Base-by-base conservation (phyloP, 2,888 invertebrate genomes). In the Tuberolachnus salignus region DNA sequence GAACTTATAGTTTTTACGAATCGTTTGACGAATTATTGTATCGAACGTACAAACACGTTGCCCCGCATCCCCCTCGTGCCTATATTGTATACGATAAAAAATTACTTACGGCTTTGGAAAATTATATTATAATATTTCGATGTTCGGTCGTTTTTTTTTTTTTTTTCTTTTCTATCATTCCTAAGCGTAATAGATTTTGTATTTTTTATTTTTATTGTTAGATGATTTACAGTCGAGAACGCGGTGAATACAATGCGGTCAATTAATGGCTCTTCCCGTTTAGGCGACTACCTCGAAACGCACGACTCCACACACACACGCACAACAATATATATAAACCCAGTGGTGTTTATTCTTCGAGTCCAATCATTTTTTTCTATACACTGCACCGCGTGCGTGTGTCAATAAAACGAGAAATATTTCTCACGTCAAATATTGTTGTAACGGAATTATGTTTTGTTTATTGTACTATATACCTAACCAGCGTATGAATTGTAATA, bases 221-320 rank as follows among this genome's bases (percentile, higher is more conserved):
- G 55, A 75, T 67, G 75, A 75, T 75, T 75, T 75, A 57, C 66
- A 59, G 73, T 63, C 63, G 34, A 51, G 23, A 4, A 3, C 34
- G 34, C 34, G 34, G 3, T 1, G 46, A 16, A 46, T 78, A 78
- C 75, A 78, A 78, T 78, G 75, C 59, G 67, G 75, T 78, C 75
- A 78, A 78, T 78, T 78, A 78, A 78, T 78, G 75, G 59, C 59
- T 67, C 75, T 78, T 78, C 67, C 75, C 75, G 75, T 78, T 78
- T 78, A 66, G 59, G 34, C 34, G 75, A 69, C 46, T 34, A 57
- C 34, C 9, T 55, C 57, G 67, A 75, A 75, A 75, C 75, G 75
- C 75, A 78, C 75, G 67, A 78, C 67, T 78, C 67, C 63, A 42
- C 73, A 49, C 21, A 26, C 19, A 72, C 57, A 55, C 26, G 10